Conservation (phyloP, 2,797 vertebrate species). For the Myotis pilosus region DNA sequence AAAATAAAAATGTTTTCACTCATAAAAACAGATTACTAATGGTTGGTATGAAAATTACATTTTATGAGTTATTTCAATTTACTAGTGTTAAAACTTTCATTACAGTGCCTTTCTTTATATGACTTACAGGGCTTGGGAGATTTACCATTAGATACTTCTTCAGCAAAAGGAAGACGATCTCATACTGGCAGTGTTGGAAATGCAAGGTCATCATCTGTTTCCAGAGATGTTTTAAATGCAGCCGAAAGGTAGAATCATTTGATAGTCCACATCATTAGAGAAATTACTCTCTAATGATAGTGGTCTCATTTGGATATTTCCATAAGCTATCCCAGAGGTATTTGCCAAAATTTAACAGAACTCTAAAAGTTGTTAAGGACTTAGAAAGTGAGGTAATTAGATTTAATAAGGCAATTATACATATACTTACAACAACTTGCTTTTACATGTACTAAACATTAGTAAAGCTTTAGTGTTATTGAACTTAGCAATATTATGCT, state of each 20-base stretch:
- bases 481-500: slow-evolving; percentile 8
- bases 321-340: background rate
- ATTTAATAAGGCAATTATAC: background rate
- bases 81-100: slow-evolving; percentile 25
- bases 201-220: slow-evolving; percentile 89
- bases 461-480: slow-evolving; percentile 25
- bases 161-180: slow-evolving; percentile 91
- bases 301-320: background rate
- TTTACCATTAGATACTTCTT: slow-evolving; percentile 90
- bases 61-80: slow-evolving; percentile 37
- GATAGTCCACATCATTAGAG: background rate
- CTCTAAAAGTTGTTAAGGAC: slow-evolving; percentile 23
- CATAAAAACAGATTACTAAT: background rate
- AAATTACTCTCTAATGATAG: background rate
- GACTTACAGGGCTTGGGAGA: slow-evolving; percentile 91
- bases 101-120: background rate
- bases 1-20: background rate
- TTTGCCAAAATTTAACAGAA: slow-evolving; percentile 9
- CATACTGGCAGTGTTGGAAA: slow-evolving; percentile 86
- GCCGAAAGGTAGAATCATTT: slow-evolving; percentile 85
- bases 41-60: slow-evolving; percentile 31
- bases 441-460: background rate
- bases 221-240: slow-evolving; percentile 85
- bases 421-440: background rate
- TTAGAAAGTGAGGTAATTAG: background rate